These are phyloP conservation scores for Argyresthia goedartella DNA, from an alignment of 2,888 invertebrate genomes.

Conservation along the genomic window DNA sequence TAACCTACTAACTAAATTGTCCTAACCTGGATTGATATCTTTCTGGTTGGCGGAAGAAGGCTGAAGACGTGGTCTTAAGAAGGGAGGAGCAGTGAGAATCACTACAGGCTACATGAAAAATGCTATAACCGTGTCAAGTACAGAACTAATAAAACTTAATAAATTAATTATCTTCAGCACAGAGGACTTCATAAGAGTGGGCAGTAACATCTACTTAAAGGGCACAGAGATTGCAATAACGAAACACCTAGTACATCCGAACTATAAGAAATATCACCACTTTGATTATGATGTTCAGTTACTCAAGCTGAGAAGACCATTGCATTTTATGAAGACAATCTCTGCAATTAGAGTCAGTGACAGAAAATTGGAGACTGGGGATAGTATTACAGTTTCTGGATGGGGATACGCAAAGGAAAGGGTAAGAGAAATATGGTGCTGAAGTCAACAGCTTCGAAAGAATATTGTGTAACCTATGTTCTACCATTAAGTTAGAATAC, in stretches of 20 bases:
- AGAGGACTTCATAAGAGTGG: constrained; percentile 30
- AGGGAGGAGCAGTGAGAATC: too few relatives aligned
- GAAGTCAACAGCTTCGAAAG: too few relatives aligned
- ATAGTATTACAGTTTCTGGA: constrained; percentile 28
- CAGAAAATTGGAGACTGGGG: constrained; percentile 14
- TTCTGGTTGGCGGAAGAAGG: too few relatives aligned
- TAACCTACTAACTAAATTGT: too few relatives aligned
- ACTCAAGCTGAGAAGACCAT: constrained; percentile 18
- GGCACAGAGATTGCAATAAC: constrained; percentile 24
- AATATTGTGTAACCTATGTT: too few relatives aligned
- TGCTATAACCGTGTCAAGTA: too few relatives aligned
- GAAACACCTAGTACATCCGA: constrained; percentile 32
- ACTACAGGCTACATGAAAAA: too few relatives aligned
- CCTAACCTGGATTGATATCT: too few relatives aligned
- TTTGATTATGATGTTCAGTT: constrained; percentile 48
- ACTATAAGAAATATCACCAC: constrained; percentile 24
- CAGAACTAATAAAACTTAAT: too few relatives aligned
- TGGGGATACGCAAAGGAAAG: constrained; percentile 46
- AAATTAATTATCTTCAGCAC: constrained; percentile 14
- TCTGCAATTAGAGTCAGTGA: too few relatives aligned
- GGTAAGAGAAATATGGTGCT: constrained; percentile 24
- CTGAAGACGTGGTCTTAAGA: too few relatives aligned
- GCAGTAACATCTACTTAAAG: constrained; percentile 26
- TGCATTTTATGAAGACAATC: constrained; percentile 14
- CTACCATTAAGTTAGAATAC: too few relatives aligned